Conservation (phyloP, 2,888 invertebrate genomes). For the Notodonta dromedarius region DNA sequence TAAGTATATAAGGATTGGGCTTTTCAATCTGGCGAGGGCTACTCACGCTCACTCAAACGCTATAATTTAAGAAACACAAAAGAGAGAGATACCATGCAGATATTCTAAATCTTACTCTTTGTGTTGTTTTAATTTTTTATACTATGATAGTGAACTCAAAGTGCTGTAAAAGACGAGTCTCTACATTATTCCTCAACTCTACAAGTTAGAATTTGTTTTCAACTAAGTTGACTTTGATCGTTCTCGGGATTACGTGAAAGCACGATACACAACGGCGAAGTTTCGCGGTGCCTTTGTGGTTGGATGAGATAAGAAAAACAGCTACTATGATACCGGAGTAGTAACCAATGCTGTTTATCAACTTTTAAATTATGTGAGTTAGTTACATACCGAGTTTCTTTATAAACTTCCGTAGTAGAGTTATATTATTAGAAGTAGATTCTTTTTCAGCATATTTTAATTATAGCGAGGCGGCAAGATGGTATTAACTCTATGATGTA, state of each 20-base stretch:
- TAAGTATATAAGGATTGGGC: too few species aligned
- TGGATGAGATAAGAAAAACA: conserved; percentile 36
- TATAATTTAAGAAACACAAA: too few species aligned
- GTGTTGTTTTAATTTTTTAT: too few species aligned
- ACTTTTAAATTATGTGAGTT: conserved; percentile 35
- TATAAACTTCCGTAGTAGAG: not conserved
- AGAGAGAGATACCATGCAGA: too few species aligned
- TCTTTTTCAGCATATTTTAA: not conserved
- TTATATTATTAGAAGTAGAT: not conserved
- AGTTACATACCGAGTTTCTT: conserved; percentile 2
- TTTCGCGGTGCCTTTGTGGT: conserved; percentile 31
- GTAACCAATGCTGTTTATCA: conserved; percentile 27
- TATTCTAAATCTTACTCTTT: too few species aligned
- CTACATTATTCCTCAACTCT: conserved; percentile 33
- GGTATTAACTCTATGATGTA: too few species aligned
- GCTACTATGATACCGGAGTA: conserved; percentile 29
- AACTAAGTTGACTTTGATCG: conserved; percentile 46
- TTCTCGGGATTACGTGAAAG: conserved; percentile 38
- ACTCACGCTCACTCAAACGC: too few species aligned
- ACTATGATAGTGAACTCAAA: conserved; percentile 34
- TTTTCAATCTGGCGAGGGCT: too few species aligned
- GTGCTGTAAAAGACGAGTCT: conserved; percentile 29
- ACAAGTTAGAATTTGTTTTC: conserved; percentile 45
- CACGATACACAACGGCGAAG: conserved; percentile 37
- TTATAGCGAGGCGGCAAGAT: too few species aligned